A percentile compares a stretch with the other conserved stretches of the same genome.
These are phyloP conservation scores for Euspilapteryx auroguttella DNA, from an alignment of 2,888 invertebrate species.

Conservation along the genomic window DNA sequence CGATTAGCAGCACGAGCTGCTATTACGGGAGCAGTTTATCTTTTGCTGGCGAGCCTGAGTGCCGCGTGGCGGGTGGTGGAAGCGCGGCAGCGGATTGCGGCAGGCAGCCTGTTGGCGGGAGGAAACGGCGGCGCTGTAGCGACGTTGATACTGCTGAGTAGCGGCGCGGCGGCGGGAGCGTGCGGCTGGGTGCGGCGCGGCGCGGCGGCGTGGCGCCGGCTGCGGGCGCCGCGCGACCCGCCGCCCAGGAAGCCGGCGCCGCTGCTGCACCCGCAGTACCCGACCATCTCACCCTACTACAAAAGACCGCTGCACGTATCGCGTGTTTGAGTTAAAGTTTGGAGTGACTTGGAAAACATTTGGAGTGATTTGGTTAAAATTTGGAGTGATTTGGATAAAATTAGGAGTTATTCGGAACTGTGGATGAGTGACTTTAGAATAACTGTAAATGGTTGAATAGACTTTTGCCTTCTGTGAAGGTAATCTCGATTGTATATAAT, in stretches of 20 bases:
- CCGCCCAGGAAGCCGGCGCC: slow-evolving; percentile 35
- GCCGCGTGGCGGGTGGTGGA: slow-evolving; percentile 72
- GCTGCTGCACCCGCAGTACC: slow-evolving; percentile 30
- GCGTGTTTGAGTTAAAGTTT: slow-evolving; percentile 28
- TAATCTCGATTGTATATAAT: slow-evolving; percentile 31
- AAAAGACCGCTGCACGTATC: slow-evolving; percentile 48
- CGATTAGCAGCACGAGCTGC: slow-evolving; percentile 75
- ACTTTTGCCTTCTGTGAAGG: slow-evolving; percentile 61
- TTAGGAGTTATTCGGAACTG: too few relatives aligned
- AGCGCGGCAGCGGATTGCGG: slow-evolving; percentile 51
- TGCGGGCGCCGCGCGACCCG: slow-evolving; percentile 48
- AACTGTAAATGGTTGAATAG: too few relatives aligned
- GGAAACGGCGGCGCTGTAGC: slow-evolving; percentile 45
- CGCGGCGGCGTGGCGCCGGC: slow-evolving; percentile 58
- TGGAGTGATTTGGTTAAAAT: too few relatives aligned
- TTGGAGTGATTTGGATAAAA: too few relatives aligned
- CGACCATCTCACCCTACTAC: slow-evolving; percentile 34
- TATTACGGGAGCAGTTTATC: slow-evolving; percentile 77
- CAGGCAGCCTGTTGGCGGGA: slow-evolving; percentile 25
- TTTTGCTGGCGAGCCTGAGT: slow-evolving; percentile 70
- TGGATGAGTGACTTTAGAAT: too few relatives aligned
- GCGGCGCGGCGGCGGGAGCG: slow-evolving; percentile 67
- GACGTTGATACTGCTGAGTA: slow-evolving; percentile 62
- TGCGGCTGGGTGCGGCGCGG: slow-evolving; percentile 69
- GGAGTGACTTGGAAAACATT: too few relatives aligned